Evolutionary conservation across 2,797 vertebrate species (phyloP), one percentile per base, ranked within the genome.

Genomic region (Poeciliopsis gracilis): DNA sequence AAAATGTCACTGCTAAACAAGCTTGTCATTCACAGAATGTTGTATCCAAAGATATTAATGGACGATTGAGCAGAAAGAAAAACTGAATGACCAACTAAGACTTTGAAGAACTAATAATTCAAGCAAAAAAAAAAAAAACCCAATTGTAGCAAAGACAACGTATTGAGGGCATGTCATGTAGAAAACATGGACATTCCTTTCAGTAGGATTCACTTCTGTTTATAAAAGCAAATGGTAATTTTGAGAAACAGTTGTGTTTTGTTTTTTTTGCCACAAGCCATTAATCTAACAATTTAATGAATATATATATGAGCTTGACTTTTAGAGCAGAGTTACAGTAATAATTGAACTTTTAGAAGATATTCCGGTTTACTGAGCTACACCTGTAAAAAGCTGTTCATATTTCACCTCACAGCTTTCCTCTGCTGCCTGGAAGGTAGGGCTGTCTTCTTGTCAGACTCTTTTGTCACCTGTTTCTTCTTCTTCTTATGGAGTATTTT

Each of bases 371-470:
- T 46, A 28, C 67, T 18, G n/a, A 45, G n/a, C 11, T 16, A 16
- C 61, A 46, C 13, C 12, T 43, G 23, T 8, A 61, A 10, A 59
- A 51, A 1, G 41, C 4, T 61, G 41, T 61, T 9, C 13, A 38
- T 55, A 18, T 80, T 74, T 84, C 79, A 96, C 96, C 94, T 90
- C 36, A 86, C 28, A n/a, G 80, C 76, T 89, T 90, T 94, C 76
- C 89, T 96, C 71, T 89, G 85, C 63, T 84, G 91, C 72, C 45
- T 91, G 55, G 23, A 30, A 12, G 77, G 69, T 6, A 20, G 11
- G 0, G 28, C 36, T 0, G 43, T 71, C 46, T 82, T 86, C 80
- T 82, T 91, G 57, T 82, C 77, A 1, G 51, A 55, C 49, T 86
- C 80, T 63, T 76, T 88, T 46, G 25, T 77, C 23, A 72, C 80